phyloP scores from a whole-genome alignment of 2,113 vertebrate genomes.

The Actenoides lindsayi region DNA sequence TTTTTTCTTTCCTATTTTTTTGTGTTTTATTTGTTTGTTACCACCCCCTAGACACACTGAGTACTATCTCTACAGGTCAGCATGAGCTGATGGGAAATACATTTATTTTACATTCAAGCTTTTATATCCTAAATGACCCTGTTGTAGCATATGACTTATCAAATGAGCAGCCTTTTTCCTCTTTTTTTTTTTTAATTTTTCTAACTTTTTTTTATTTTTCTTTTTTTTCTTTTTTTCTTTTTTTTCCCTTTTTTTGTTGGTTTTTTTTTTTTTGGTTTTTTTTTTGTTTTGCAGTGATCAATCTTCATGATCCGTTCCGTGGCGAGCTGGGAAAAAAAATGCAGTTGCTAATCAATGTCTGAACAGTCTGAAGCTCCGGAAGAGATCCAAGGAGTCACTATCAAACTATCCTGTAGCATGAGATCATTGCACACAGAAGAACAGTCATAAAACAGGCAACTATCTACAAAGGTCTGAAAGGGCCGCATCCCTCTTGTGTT shows the following conservation, averaged over 20 bases:
- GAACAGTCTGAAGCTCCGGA: constrained; percentile 78
- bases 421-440: constrained; percentile 77
- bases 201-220: too few species aligned
- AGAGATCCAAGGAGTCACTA: constrained; percentile 74
- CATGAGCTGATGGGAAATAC: constrained; percentile 79
- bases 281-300: constrained; percentile 71
- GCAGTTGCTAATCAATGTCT: constrained; percentile 79
- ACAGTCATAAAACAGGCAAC: constrained; percentile 74
- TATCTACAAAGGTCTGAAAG: constrained; percentile 96
- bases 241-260: constrained; percentile 38
- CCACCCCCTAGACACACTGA: constrained; percentile 76
- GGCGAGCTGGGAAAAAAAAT: constrained; percentile 83
- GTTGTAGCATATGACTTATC: constrained; percentile 79
- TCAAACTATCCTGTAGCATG: constrained; percentile 76
- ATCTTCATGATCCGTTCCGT: constrained; percentile 82
- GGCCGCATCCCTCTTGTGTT: constrained; percentile 89
- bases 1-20: constrained; percentile 42
- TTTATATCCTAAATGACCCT: constrained; percentile 82
- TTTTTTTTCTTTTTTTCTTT: neutral
- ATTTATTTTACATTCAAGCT: constrained; percentile 84
- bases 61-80: constrained; percentile 77
- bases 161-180: constrained; percentile 76
- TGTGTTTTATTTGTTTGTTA: constrained; percentile 64
- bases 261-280: neutral
- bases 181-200: neutral